Conservation (phyloP, 2,113 vertebrate genomes). For the Lycaon pictus region DNA sequence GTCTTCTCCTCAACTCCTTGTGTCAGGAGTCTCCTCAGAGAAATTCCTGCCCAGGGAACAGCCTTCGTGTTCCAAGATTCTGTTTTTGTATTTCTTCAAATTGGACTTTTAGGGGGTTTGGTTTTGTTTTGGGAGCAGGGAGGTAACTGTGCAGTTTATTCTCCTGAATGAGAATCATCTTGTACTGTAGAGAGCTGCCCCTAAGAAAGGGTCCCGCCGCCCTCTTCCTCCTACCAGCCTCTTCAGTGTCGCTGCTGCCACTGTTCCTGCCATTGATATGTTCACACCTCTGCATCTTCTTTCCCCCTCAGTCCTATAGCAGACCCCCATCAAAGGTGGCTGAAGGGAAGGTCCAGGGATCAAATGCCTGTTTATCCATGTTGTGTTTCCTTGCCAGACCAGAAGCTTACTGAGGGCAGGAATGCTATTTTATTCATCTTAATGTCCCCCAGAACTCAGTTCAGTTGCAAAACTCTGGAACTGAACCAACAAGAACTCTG, state of each 20-base stretch:
- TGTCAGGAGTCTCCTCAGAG: not conserved
- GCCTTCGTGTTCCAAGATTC: not conserved
- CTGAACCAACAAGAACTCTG: not conserved
- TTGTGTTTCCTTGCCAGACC: accelerated
- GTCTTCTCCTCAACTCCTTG: not conserved
- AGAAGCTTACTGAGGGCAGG: not conserved
- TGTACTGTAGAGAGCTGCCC: not conserved
- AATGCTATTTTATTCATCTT: not conserved
- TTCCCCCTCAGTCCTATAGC: not conserved
- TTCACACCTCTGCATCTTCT: not conserved
- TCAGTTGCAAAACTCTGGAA: not conserved
- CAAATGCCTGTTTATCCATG: not conserved
- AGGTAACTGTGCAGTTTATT: not conserved
- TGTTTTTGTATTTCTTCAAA: not conserved
- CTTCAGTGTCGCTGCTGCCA: not conserved
- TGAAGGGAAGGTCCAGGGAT: too few relatives aligned
- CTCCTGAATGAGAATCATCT: not conserved
- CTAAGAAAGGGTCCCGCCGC: not conserved
- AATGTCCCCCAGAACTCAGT: not conserved
- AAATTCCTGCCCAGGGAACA: not conserved
- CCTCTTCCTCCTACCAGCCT: not conserved
- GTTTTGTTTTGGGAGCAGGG: not conserved
- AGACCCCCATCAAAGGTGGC: too few relatives aligned
- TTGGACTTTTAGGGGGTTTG: not conserved
- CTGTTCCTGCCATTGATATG: not conserved